phyloP scores from a whole-genome alignment of 2,888 invertebrate species.

The Lasioglossum zephyrum region DNA sequence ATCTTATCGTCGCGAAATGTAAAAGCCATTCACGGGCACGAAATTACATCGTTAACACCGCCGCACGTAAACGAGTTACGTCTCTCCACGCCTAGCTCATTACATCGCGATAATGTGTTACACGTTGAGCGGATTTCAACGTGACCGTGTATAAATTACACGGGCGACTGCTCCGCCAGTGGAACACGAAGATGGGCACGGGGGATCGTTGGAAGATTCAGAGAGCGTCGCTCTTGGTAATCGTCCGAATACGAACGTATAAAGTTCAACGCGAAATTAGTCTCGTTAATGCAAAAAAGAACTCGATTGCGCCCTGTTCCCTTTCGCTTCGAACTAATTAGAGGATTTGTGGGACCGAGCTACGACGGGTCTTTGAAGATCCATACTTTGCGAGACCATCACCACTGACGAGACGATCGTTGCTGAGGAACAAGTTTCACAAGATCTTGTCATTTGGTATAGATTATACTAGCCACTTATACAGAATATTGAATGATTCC shows the following conservation, averaged over 20 bases:
- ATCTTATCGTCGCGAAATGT: background rate
- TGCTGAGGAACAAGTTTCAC: background rate
- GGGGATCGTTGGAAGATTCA: slow-evolving; percentile 37
- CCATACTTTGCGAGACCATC: slow-evolving; percentile 1
- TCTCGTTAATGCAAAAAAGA: slow-evolving; percentile 64
- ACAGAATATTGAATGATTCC: too few relatives aligned
- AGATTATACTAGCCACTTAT: too few relatives aligned
- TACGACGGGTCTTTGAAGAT: slow-evolving; percentile 33
- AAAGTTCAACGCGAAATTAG: slow-evolving; percentile 69
- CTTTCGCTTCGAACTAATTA: slow-evolving; percentile 66
- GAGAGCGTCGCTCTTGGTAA: slow-evolving; percentile 44
- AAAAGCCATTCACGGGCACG: background rate
- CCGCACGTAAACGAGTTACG: background rate
- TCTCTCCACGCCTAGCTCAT: background rate
- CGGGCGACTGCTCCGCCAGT: slow-evolving; percentile 9
- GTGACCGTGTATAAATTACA: background rate
- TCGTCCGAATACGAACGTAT: slow-evolving; percentile 54
- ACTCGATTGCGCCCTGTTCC: slow-evolving; percentile 38
- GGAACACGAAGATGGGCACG: slow-evolving; percentile 3
- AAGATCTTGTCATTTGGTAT: too few relatives aligned
- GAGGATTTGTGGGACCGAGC: slow-evolving; percentile 35
- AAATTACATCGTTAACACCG: slow-evolving; percentile 7
- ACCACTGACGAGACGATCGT: background rate
- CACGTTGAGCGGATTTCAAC: slow-evolving; percentile 11
- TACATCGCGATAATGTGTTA: slow-evolving; percentile 21